A percentile compares a stretch with the other conserved stretches of the same genome.
phyloP scores from a whole-genome alignment of 53 echinoderm and acorn worm genomes.

The Pentamera pediparva region DNA sequence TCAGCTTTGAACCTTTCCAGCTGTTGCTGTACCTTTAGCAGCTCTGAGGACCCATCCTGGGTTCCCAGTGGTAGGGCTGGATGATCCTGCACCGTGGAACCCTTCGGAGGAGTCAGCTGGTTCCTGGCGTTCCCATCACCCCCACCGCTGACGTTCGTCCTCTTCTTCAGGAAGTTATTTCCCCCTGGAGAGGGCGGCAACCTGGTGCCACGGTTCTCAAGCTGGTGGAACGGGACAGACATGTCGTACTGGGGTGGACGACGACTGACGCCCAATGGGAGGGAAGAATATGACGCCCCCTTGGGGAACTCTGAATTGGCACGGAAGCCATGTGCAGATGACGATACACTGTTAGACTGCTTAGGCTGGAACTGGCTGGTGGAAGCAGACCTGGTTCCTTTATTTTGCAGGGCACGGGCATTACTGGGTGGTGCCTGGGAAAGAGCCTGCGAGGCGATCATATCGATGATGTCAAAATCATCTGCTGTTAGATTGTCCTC shows the following conservation, averaged over 20 bases:
- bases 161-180: not conserved
- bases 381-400: not conserved
- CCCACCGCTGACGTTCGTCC: not conserved
- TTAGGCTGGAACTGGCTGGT: not conserved
- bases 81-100: slow-evolving; percentile 49
- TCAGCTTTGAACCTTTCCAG: slow-evolving; percentile 53
- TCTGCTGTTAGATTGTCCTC: slow-evolving; percentile 83
- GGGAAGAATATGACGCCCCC: not conserved
- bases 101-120: slow-evolving; percentile 64
- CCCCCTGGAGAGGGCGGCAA: not conserved
- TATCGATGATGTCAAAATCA: slow-evolving; percentile 64
- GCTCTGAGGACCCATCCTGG: not conserved
- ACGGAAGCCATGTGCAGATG: not conserved
- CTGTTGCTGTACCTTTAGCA: slow-evolving; percentile 47
- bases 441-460: slow-evolving; percentile 76
- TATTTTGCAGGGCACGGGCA: slow-evolving; percentile 10
- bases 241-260: slow-evolving; percentile 1
- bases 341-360: not conserved
- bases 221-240: slow-evolving; percentile 14
- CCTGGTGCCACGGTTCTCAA: not conserved
- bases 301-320: not conserved
- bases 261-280: not conserved
- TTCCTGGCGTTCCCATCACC: slow-evolving; percentile 38
- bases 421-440: slow-evolving; percentile 42
- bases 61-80: slow-evolving; percentile 41